Conservation (phyloP, 1,140 invertebrate species). For the Oryctes rhinoceros region DNA sequence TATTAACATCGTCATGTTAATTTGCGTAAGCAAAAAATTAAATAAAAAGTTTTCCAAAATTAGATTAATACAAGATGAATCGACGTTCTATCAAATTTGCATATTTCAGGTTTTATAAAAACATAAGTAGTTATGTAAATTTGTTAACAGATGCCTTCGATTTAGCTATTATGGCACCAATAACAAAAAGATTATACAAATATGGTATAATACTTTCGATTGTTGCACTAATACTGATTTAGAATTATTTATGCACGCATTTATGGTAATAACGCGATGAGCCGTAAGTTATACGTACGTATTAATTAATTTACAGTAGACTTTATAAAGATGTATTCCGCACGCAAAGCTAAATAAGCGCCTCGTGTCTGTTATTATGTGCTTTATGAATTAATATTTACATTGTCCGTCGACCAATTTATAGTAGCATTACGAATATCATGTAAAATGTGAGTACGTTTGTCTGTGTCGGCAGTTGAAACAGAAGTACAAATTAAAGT, state of each 20-base stretch:
- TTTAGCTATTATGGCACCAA: no score
- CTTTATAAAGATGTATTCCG: background rate
- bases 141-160: no score
- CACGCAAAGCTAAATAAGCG: constrained; percentile 1
- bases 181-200: background rate
- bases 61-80: no score
- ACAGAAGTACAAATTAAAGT: constrained; percentile 35
- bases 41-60: no score
- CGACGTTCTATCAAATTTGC: no score
- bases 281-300: background rate
- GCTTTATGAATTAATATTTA: constrained; percentile 8
- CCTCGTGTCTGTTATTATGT: background rate
- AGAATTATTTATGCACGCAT: background rate
- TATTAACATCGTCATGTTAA: no score
- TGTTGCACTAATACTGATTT: background rate
- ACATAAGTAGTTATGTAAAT: no score
- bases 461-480: constrained; percentile 7
- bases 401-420: background rate
- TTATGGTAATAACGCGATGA: background rate
- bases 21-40: no score
- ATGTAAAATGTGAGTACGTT: constrained; percentile 3
- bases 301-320: constrained; percentile 8
- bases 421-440: constrained; percentile 19
- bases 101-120: no score
- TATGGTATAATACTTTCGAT: background rate